Evolutionary conservation across 2,888 invertebrate species (phyloP), one percentile per base, ranked within the genome.

Genomic region (Cosmia pyralina): DNA sequence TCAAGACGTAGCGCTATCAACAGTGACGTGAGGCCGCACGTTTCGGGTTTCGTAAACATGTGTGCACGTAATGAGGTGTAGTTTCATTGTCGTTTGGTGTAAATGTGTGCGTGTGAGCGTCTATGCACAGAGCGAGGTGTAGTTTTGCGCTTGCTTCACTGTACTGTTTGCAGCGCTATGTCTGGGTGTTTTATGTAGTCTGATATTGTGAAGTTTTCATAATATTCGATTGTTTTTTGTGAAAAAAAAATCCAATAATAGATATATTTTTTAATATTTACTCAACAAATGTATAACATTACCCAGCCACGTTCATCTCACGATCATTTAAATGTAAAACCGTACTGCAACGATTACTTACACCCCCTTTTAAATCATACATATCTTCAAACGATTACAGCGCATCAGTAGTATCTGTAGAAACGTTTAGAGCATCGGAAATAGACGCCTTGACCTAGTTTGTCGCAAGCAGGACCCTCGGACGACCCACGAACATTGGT

Each of bases 391-490:
- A 67, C 66, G 58, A 77, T 70, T 77, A 55, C 50, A 79, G n/a
- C 46, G 62, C 73, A 68, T 75, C 66, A 79, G 50, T 72, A 70
- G 73, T 81, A 85, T 79, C 79, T 81, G 70, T 79, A 59, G 71
- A 79, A 84, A 76, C 65, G 68, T 75, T 83, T 79, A 81, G 64
- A 77, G 69, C 78, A 77, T 82, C 77, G 82, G 87, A 87, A 87
- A 87, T 87, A 77, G 75, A 79, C 34, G 79, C 81, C 82, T 85
- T 86, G 86, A 86, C 87, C 86, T 72, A 87, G 82, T 87, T 87
- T 83, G 80, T 77, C 82, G 75, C 71, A 58, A 53, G 59, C 68
- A 76, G 67, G 64, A 80, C 87, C 76, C 77, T 76, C 41, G 64
- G 58, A 60, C 68, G 81, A 84, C 83, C 72, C 72, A 78, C 75